These are phyloP conservation scores for Oreohelix idahoensis DNA, from an alignment of 1,140 invertebrate species.

Conservation along the genomic window DNA sequence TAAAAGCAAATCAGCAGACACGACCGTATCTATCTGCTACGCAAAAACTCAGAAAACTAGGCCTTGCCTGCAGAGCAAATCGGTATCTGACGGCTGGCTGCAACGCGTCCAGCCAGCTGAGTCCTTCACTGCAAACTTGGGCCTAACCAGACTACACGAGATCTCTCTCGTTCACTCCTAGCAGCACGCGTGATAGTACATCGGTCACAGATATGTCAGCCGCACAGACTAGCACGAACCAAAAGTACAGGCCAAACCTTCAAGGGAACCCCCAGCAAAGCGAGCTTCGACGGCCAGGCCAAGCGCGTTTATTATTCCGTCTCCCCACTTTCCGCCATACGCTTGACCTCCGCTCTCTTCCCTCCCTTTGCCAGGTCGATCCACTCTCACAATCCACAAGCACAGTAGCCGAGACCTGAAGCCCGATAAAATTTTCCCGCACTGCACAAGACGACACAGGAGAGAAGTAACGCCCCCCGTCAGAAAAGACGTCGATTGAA, in stretches of 20 bases:
- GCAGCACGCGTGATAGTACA: not conserved
- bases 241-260: slow-evolving; percentile 7
- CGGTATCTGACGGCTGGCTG: not conserved
- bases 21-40: not conserved
- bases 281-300: not conserved
- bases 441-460: slow-evolving; percentile 1
- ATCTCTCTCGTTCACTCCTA: not conserved
- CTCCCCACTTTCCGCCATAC: not conserved
- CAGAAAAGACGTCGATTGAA: slow-evolving; percentile 4
- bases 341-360: not conserved
- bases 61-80: not conserved
- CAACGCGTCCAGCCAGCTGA: not conserved
- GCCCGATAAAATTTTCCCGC: not conserved
- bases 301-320: not conserved
- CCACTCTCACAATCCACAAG: not conserved
- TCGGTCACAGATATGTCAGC: not conserved
- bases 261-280: slow-evolving; percentile 25
- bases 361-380: not conserved
- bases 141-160: not conserved
- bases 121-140: not conserved
- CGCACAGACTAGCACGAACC: not conserved
- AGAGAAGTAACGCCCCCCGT: not conserved
- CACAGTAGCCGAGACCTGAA: not conserved
- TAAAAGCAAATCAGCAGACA: not conserved
- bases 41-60: not conserved